Conservation (phyloP, 2,888 invertebrate species). For the Limnephilus marmoratus region DNA sequence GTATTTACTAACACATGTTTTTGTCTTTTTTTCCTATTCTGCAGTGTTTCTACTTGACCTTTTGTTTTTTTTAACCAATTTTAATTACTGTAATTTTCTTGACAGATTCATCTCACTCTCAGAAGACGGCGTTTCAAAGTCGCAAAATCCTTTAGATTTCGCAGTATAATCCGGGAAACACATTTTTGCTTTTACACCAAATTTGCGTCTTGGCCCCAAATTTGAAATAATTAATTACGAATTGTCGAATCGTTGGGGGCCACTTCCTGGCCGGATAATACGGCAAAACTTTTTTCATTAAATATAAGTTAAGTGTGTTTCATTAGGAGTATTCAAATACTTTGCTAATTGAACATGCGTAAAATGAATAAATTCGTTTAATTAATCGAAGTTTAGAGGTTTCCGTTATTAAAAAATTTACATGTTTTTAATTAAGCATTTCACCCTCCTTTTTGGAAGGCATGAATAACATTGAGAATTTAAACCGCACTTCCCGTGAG, state of each 20-base stretch:
- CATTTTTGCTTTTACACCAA: slow-evolving; percentile 34
- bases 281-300: slow-evolving; percentile 44
- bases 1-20: too few species aligned
- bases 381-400: not conserved
- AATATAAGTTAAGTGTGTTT: slow-evolving; percentile 45
- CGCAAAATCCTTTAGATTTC: not conserved
- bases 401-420: slow-evolving; percentile 5
- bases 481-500: not conserved
- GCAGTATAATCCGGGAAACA: slow-evolving; percentile 3
- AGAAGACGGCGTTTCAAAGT: not conserved
- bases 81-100: too few species aligned
- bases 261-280: slow-evolving; percentile 25
- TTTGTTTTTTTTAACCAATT: not conserved
- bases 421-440: slow-evolving; percentile 11
- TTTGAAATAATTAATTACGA: slow-evolving; percentile 48
- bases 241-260: slow-evolving; percentile 44
- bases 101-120: not conserved
- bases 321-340: slow-evolving; percentile 41
- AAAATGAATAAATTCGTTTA: slow-evolving; percentile 37
- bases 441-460: not conserved
- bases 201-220: slow-evolving; percentile 28
- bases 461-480: not conserved
- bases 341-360: slow-evolving; percentile 34
- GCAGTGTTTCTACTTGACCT: not conserved
- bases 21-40: too few species aligned